Evolutionary conservation across 1,140 invertebrate genomes (phyloP).

Genomic region (Cydia fagiglandana): DNA sequence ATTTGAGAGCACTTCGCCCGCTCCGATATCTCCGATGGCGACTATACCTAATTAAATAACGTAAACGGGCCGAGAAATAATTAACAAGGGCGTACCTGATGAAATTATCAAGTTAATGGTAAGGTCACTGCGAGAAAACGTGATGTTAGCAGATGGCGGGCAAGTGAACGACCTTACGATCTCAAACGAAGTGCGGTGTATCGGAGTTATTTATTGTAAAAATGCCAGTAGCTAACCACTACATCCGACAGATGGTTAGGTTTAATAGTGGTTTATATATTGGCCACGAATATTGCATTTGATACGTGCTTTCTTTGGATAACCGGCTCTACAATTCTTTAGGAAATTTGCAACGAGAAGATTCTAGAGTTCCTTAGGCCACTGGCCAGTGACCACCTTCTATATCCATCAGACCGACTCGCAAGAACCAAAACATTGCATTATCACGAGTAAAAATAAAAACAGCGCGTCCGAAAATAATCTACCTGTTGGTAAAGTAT

Average conservation of each 20-base stretch:
- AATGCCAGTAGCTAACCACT: neutral
- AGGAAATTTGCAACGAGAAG: too few species aligned
- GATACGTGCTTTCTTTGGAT: too few species aligned
- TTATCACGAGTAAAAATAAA: too few species aligned
- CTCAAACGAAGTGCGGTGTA: slow-evolving; percentile 10
- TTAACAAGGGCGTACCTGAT: slow-evolving; percentile 17
- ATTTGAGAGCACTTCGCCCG: neutral
- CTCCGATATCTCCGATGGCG: neutral
- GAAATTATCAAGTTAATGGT: slow-evolving; percentile 19
- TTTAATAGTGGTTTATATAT: neutral
- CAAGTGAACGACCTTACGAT: slow-evolving; percentile 19
- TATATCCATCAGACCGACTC: too few species aligned
- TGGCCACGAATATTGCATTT: too few species aligned
- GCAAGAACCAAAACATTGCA: too few species aligned
- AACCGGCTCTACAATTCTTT: too few species aligned
- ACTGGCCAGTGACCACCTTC: too few species aligned
- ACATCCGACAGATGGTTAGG: neutral
- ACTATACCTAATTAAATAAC: neutral
- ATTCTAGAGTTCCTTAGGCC: too few species aligned
- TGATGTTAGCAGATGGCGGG: slow-evolving; percentile 25
- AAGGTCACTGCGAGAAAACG: slow-evolving; percentile 26
- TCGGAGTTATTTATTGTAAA: slow-evolving; percentile 9
- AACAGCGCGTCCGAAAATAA: too few species aligned
- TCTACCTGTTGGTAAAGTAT: too few species aligned
- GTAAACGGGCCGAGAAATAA: neutral